phyloP scores from a whole-genome alignment of 1,140 invertebrate species.

The Spodoptera frugiperda region DNA sequence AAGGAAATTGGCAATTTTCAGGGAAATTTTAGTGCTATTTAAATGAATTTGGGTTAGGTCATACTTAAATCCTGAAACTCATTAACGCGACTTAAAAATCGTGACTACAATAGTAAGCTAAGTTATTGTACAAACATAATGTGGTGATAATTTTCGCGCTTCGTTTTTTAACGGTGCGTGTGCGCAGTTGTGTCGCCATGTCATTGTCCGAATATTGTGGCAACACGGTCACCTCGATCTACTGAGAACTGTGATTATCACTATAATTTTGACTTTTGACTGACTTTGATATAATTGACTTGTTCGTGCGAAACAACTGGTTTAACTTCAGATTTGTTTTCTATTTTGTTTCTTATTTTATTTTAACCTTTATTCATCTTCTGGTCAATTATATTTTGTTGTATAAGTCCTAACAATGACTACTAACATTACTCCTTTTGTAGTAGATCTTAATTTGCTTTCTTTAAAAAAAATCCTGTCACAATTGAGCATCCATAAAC shows the following conservation, averaged over 20 bases:
- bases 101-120: too few relatives aligned
- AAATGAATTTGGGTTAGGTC: too few relatives aligned
- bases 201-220: slow-evolving; percentile 11
- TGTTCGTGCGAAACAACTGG: background rate
- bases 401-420: too few relatives aligned
- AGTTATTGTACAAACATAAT: background rate
- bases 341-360: background rate
- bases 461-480: too few relatives aligned
- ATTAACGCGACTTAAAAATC: too few relatives aligned
- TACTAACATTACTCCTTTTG: too few relatives aligned
- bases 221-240: slow-evolving; percentile 29
- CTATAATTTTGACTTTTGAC: background rate
- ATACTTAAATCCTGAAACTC: too few relatives aligned
- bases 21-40: too few relatives aligned
- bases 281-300: slow-evolving; percentile 4
- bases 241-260: background rate
- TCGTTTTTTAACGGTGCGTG: background rate
- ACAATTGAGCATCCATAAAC: too few relatives aligned
- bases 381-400: too few relatives aligned
- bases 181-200: slow-evolving; percentile 10
- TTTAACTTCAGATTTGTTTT: background rate
- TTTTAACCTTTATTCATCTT: background rate
- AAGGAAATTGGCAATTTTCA: too few relatives aligned
- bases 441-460: too few relatives aligned
- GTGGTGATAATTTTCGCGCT: background rate